phyloP scores from a whole-genome alignment of 2,888 invertebrate species.

The Corythucha ciliata region DNA sequence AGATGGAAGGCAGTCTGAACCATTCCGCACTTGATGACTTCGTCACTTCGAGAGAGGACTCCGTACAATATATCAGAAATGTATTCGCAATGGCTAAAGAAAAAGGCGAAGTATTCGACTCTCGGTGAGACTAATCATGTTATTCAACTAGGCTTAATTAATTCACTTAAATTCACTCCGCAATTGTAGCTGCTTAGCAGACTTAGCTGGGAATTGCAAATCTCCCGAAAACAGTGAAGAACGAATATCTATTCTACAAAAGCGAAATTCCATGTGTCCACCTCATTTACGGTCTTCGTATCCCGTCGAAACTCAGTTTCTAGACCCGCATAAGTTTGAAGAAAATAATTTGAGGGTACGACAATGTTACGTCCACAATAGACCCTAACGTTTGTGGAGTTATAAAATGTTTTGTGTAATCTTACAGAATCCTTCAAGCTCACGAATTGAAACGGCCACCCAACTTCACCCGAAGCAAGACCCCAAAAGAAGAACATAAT shows the following conservation, averaged over 20 bases:
- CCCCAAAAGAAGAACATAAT: no score
- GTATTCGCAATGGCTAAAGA: constrained; percentile 60
- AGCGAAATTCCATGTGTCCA: constrained; percentile 72
- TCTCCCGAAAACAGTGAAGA: constrained; percentile 29
- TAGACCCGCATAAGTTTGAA: constrained; percentile 45
- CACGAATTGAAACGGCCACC: no score
- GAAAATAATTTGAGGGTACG: constrained; percentile 60
- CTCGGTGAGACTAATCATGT: constrained; percentile 51
- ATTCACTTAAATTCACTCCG: not conserved
- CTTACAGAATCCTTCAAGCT: no score
- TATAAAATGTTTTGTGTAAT: constrained; percentile 2
- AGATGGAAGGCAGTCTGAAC: constrained; percentile 25
- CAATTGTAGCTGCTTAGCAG: constrained; percentile 43
- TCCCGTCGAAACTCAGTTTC: constrained; percentile 68
- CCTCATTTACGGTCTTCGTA: constrained; percentile 78
- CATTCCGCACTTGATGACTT: constrained; percentile 21
- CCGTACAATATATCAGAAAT: constrained; percentile 30
- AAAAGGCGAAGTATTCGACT: constrained; percentile 74
- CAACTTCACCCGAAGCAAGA: no score
- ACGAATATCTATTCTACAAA: constrained; percentile 47
- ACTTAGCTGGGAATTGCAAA: constrained; percentile 47
- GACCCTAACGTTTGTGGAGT: not conserved
- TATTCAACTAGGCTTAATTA: not conserved
- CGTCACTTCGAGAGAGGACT: constrained; percentile 16
- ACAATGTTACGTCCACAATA: constrained; percentile 9